phyloP scores from a whole-genome alignment of 2,797 vertebrate genomes.

The Mormyrus hasselquistii region DNA sequence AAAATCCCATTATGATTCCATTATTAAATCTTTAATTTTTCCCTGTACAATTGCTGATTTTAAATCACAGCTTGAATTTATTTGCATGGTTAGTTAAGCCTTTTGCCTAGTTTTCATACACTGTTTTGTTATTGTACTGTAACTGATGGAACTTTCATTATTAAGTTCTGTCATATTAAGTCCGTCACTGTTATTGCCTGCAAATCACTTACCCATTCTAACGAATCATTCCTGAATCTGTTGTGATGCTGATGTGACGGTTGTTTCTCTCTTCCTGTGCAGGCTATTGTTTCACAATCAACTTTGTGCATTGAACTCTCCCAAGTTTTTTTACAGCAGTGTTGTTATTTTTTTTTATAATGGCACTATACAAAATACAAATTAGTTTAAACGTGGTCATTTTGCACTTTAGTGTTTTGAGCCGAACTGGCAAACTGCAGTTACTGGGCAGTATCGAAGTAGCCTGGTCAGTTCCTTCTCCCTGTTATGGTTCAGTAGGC shows the following conservation, averaged over 20 bases:
- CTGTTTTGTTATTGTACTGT: slow-evolving; percentile 8
- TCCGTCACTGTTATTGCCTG: background rate
- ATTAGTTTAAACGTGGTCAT: background rate
- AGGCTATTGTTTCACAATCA: slow-evolving; percentile 7
- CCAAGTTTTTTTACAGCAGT: background rate
- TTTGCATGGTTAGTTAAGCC: background rate
- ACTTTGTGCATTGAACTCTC: background rate
- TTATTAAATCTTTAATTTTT: background rate
- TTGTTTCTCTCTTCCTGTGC: background rate
- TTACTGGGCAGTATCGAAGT: background rate
- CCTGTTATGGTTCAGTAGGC: background rate
- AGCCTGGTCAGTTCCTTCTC: background rate
- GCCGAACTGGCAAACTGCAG: background rate
- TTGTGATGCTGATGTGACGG: background rate
- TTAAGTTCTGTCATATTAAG: background rate
- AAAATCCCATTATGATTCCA: background rate
- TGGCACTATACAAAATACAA: slow-evolving; percentile 6
- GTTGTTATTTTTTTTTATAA: background rate
- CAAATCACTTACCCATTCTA: background rate
- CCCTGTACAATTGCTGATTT: background rate
- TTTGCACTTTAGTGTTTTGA: background rate
- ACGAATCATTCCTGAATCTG: background rate
- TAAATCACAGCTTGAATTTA: slow-evolving; percentile 3
- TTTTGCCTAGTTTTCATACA: background rate
- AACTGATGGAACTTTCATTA: background rate